Base-by-base conservation (phyloP, 2,113 vertebrate genomes). In the Spilogale gracilis region DNA sequence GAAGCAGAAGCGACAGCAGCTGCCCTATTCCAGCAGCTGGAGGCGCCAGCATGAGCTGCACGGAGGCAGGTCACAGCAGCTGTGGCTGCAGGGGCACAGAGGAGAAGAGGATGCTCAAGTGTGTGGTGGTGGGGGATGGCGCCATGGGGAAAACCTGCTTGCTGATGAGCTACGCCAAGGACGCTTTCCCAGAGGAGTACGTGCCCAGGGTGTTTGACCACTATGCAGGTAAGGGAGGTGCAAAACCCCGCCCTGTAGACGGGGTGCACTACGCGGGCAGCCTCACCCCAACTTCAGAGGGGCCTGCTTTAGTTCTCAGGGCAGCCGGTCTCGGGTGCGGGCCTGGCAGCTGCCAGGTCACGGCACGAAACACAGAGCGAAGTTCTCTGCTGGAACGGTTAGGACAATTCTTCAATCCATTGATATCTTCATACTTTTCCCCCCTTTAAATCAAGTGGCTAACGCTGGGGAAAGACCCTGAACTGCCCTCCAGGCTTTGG, bases 91-190 rank as follows among this genome's bases (percentile, higher is more conserved):
- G 97, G 65, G 98, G 92, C 76, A 80, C 0, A 20, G 98, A 84
- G 6, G 83, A 97, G 60, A 99, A 98, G 98, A 99, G 98, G 98
- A 99, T 99, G 98, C 96, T 99, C 7, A 99, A 99, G 90, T 99
- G 99, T 0, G 99, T 99, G 97, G 99, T 99, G 98, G 99, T 99
- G 7, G 99, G 99, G 20, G 99, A 99, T 10, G 99, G 99, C 0
- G 99, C 99, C 0, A 99, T 99, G 23, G 99, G 99, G 38, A 99
- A 99, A 93, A 99, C 99, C 91, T 99, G 99, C 74, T 38, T 99
- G 98, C 98, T 99, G 90, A 99, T 99, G 99, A 99, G 99, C 96
- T 99, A 99, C 0, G 99, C 99, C 98, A 99, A 99, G 0, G 99
- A 99, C 0, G 99, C 99, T 94, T 99, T 99, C 96, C 99, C 99